Conservation (phyloP, 2,113 vertebrate genomes). For the Larimichthys polyactis region DNA sequence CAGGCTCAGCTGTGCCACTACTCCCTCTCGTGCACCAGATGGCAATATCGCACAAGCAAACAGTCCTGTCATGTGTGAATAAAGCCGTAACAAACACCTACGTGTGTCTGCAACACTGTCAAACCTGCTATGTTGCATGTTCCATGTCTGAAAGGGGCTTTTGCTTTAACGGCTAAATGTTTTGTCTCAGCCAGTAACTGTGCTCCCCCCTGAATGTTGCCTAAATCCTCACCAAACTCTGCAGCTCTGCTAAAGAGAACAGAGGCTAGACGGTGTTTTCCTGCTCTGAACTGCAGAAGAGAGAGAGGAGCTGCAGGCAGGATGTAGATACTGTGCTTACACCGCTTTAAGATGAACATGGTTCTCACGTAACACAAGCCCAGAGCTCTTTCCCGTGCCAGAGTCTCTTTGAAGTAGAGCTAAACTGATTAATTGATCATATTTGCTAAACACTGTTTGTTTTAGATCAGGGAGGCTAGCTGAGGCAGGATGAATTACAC, state of each 20-base stretch:
- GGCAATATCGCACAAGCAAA: slow-evolving; percentile 1
- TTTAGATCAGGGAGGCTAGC: slow-evolving; percentile 16
- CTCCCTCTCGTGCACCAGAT: neutral
- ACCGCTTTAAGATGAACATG: slow-evolving; percentile 32
- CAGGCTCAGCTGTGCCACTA: neutral
- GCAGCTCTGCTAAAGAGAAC: slow-evolving; percentile 36
- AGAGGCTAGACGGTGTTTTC: slow-evolving; percentile 35
- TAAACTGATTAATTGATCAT: slow-evolving; percentile 25
- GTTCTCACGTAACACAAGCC: slow-evolving; percentile 19
- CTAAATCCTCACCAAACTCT: slow-evolving; percentile 27
- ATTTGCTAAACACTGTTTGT: slow-evolving; percentile 27
- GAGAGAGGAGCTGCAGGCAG: slow-evolving; percentile 13
- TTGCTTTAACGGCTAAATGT: neutral
- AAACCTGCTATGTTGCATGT: neutral
- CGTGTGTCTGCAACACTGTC: neutral
- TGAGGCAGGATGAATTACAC: slow-evolving; percentile 12
- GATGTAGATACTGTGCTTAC: slow-evolving; percentile 33
- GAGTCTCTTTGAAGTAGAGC: slow-evolving; percentile 36
- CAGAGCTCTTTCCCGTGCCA: slow-evolving; percentile 23
- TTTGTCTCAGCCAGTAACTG: slow-evolving; percentile 34
- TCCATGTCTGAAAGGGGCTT: slow-evolving; percentile 35
- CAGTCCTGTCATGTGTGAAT: neutral
- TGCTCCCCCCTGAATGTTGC: slow-evolving; percentile 21
- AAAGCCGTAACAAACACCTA: neutral
- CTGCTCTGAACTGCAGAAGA: slow-evolving; percentile 32